Percentiles rank a stretch among this genome's conserved stretches.
Conservation (phyloP, 1,140 invertebrate species). For the Dinoponera quadriceps region DNA sequence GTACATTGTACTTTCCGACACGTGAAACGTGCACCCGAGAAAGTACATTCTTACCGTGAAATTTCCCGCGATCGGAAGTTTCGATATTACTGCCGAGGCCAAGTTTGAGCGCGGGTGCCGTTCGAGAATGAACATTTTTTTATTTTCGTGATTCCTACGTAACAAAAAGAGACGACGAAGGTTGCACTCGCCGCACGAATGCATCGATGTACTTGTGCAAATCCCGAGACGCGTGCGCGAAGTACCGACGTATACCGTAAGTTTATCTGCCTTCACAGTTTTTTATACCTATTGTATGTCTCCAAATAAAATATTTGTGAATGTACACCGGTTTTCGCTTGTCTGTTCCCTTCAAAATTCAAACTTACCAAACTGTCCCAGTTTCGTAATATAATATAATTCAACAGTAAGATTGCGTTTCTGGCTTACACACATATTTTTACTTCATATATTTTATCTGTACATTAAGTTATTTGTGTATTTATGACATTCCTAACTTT, state of each 20-base stretch:
- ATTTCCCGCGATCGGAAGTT: neutral
- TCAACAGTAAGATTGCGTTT: no score
- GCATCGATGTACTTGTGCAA: neutral
- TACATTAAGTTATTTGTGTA: no score
- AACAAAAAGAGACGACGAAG: neutral
- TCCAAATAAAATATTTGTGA: conserved; percentile 61
- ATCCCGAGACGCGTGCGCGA: neutral
- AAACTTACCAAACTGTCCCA: neutral
- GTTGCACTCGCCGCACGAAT: neutral
- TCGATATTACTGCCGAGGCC: neutral
- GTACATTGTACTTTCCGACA: neutral
- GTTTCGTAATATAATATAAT: no score
- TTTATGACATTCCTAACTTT: no score
- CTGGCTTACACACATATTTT: no score
- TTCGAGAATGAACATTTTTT: neutral
- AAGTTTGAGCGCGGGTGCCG: neutral
- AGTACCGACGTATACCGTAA: conserved; percentile 9
- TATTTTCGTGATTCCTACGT: neutral
- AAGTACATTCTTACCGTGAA: conserved; percentile 12
- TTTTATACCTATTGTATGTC: conserved; percentile 28
- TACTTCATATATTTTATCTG: no score
- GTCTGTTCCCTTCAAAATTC: neutral
- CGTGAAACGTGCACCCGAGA: neutral
- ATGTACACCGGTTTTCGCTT: neutral
- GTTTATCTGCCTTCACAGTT: conserved; percentile 40